A percentile compares a stretch with the other conserved stretches of the same genome.
Evolutionary conservation across 2,888 invertebrate species (phyloP).

Genomic region (Caenorhabditis sinica): DNA sequence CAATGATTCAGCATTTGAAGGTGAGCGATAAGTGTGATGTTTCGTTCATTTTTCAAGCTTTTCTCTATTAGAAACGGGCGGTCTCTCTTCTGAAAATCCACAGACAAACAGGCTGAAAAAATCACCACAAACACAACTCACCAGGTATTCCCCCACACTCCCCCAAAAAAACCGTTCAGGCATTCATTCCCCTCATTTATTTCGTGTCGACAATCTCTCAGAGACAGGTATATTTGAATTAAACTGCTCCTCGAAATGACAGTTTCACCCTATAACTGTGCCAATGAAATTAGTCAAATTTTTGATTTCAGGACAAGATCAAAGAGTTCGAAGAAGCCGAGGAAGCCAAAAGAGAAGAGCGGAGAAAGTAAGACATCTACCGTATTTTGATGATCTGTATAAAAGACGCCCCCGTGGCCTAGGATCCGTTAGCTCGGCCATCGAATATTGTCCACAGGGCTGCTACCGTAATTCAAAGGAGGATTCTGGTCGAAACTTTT

Average conservation of each 20-base stretch:
- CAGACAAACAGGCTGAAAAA: constrained; percentile 29
- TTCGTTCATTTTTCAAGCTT: constrained; percentile 6
- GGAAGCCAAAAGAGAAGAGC: constrained; percentile 42
- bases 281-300: neutral
- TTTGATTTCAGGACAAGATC: constrained; percentile 53
- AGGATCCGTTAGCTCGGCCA: no score
- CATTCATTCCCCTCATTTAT: neutral
- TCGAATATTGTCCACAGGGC: no score
- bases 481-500: no score
- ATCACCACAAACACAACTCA: no score
- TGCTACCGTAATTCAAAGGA: no score
- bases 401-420: no score
- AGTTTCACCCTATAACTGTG: no score
- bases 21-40: constrained; percentile 41
- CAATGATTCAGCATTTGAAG: constrained; percentile 67
- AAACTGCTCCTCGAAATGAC: no score
- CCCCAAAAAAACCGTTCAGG: constrained; percentile 40
- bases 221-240: constrained; percentile 47
- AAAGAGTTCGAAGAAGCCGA: constrained; percentile 57
- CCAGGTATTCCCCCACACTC: constrained; percentile 36
- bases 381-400: no score
- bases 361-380: constrained; percentile 46
- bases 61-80: constrained; percentile 57
- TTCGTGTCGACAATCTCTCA: neutral
- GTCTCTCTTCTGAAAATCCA: constrained; percentile 34